Conservation (phyloP, 2,888 invertebrate species). For the Syrphus vitripennis region DNA sequence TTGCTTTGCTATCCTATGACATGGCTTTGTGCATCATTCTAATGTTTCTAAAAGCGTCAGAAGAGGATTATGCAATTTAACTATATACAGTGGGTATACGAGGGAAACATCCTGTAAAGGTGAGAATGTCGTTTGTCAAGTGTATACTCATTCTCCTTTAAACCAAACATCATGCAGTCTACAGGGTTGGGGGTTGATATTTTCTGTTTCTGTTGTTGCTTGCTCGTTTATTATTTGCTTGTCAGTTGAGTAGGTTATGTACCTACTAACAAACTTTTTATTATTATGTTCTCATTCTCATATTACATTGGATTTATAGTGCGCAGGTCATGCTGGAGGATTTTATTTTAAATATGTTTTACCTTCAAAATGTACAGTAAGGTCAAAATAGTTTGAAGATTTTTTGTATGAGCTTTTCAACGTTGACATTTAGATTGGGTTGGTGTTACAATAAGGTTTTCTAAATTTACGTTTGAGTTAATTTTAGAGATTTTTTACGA, state of each 20-base stretch:
- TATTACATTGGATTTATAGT: not conserved
- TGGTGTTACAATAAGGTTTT: too few relatives aligned
- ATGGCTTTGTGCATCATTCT: constrained; percentile 18
- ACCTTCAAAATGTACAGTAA: not conserved
- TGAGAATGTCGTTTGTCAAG: constrained; percentile 40
- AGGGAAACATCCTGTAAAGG: constrained; percentile 15
- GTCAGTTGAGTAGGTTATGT: constrained; percentile 18
- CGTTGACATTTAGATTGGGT: too few relatives aligned
- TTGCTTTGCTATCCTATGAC: not conserved
- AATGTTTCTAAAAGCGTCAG: constrained; percentile 7
- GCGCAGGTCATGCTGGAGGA: constrained; percentile 33
- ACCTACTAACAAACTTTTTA: constrained; percentile 20
- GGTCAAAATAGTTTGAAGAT: not conserved
- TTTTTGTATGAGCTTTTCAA: too few relatives aligned
- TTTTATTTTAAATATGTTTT: not conserved
- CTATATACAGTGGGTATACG: constrained; percentile 11
- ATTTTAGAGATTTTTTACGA: too few relatives aligned
- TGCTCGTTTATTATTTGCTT: not conserved
- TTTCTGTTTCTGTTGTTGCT: constrained; percentile 4
- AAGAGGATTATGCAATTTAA: constrained; percentile 58
- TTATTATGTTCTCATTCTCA: constrained; percentile 33
- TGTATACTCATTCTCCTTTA: not conserved
- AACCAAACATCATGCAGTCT: constrained; percentile 35
- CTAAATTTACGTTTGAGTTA: too few relatives aligned
- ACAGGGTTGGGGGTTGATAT: not conserved